Evolutionary conservation across 1,140 invertebrate genomes (phyloP).

Genomic region (Brachionus calyciflorus): DNA sequence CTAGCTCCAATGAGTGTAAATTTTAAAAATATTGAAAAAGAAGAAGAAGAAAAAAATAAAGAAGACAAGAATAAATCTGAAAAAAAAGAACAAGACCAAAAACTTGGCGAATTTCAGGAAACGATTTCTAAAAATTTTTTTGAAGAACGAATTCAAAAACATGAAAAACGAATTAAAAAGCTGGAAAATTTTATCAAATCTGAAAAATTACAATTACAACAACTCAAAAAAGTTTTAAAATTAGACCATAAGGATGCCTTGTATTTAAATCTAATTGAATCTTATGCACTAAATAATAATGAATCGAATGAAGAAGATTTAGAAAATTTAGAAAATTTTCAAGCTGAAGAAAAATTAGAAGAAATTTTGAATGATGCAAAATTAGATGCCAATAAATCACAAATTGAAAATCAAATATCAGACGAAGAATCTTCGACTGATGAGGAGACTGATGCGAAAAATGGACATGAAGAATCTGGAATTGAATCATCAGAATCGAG

Average conservation of each 20-base stretch:
- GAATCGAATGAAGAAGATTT: neutral
- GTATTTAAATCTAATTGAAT: neutral
- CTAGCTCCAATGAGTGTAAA: neutral
- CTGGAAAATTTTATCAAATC: slow-evolving; percentile 8
- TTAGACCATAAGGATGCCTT: neutral
- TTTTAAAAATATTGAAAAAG: neutral
- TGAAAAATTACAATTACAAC: neutral
- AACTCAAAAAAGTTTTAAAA: neutral
- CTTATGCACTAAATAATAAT: neutral
- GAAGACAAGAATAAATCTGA: neutral
- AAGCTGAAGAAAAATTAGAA: neutral
- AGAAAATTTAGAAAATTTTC: neutral
- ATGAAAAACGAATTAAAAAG: slow-evolving; percentile 12
- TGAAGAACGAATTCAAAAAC: neutral
- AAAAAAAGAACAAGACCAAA: too few species aligned
- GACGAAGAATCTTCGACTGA: neutral
- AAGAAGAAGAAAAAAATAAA: neutral
- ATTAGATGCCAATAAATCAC: neutral
- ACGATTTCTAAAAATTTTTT: slow-evolving; percentile 2
- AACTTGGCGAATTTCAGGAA: too few species aligned
- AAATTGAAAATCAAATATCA: slow-evolving; percentile 4
- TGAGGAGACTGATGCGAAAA: neutral
- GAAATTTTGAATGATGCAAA: neutral
- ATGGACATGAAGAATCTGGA: slow-evolving; percentile 2
- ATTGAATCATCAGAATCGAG: slow-evolving; percentile 24